phyloP scores from a whole-genome alignment of 1,140 invertebrate genomes.

The Leptoteleia sp. region DNA sequence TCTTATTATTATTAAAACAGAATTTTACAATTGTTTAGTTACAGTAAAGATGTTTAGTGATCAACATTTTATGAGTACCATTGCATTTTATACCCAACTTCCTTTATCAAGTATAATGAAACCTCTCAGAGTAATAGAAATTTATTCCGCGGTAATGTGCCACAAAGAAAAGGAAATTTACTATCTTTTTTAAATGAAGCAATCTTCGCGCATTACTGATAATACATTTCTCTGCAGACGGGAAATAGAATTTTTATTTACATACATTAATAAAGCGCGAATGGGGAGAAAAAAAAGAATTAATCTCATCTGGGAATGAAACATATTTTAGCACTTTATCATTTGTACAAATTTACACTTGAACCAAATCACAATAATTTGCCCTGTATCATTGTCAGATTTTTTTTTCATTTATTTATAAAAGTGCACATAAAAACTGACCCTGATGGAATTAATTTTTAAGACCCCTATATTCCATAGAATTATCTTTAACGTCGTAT shows the following conservation, averaged over 20 bases:
- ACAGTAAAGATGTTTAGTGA: constrained; percentile 10
- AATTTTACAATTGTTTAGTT: constrained; percentile 16
- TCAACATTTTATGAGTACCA: constrained; percentile 27
- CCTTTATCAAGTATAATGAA: constrained; percentile 41
- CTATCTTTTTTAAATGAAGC: constrained; percentile 38
- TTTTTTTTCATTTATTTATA: no score
- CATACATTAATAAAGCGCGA: not conserved
- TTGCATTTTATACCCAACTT: constrained; percentile 37
- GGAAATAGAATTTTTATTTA: constrained; percentile 39
- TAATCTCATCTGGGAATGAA: not conserved
- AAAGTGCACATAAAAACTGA: no score
- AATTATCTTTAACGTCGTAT: no score
- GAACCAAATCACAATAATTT: not conserved
- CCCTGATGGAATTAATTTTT: no score
- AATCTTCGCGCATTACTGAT: constrained; percentile 26
- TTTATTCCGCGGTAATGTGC: constrained; percentile 31
- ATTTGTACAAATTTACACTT: not conserved
- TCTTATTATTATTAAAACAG: no score
- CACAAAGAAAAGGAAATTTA: constrained; percentile 43
- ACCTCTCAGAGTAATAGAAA: constrained; percentile 36
- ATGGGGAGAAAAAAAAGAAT: not conserved
- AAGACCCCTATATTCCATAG: no score
- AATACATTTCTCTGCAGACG: constrained; percentile 16
- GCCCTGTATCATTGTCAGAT: no score
- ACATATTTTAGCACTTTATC: not conserved